Evolutionary conservation across 2,113 vertebrate genomes (phyloP).

Genomic region (Chloropsis cyanopogon): DNA sequence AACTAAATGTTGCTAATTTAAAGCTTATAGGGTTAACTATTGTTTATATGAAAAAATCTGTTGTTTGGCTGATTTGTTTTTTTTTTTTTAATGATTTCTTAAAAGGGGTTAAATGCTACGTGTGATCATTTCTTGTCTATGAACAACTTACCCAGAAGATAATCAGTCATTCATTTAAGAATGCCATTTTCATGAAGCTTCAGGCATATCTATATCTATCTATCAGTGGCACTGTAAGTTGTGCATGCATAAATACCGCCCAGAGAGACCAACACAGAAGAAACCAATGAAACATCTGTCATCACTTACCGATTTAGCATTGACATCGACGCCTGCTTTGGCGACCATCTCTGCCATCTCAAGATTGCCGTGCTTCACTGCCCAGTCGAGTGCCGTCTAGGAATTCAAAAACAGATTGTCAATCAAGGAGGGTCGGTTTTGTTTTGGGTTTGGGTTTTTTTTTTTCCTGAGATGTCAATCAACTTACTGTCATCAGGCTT

Average conservation of each 20-base stretch:
- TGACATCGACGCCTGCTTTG: constrained; percentile 77
- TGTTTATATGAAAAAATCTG: not conserved
- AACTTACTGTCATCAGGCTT: constrained; percentile 53
- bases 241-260: constrained; percentile 69
- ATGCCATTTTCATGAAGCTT: constrained; percentile 7
- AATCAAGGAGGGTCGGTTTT: constrained; percentile 52
- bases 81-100: not conserved
- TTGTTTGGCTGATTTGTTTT: not conserved
- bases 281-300: constrained; percentile 72
- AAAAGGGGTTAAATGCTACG: not conserved
- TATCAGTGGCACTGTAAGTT: constrained; percentile 8
- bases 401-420: constrained; percentile 64
- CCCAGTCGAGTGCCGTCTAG: constrained; percentile 78
- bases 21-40: not conserved
- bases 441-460: not conserved
- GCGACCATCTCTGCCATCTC: constrained; percentile 75
- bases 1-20: not conserved
- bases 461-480: constrained; percentile 48
- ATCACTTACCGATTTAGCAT: constrained; percentile 78
- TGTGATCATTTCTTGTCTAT: not conserved
- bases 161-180: constrained; percentile 18
- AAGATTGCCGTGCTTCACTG: constrained; percentile 63
- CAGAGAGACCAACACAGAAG: constrained; percentile 53
- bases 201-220: not conserved
- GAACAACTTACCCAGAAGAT: constrained; percentile 12